Evolutionary conservation across 2,797 vertebrate species (phyloP), one percentile per base, ranked within the genome.

Genomic region (Zalophus californianus): DNA sequence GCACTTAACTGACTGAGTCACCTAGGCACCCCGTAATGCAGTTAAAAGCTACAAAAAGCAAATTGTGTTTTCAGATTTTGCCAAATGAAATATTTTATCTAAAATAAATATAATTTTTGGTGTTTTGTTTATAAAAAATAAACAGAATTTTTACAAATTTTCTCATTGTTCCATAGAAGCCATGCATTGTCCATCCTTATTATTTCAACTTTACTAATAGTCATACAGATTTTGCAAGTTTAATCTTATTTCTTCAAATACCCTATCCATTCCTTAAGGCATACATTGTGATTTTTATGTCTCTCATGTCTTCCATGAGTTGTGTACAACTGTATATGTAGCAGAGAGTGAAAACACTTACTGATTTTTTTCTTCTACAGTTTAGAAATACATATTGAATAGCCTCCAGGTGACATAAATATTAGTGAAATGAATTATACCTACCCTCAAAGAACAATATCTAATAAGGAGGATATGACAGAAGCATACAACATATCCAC

Each of bases 321-420:
- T 73, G 6, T 70, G 7, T 82, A 58, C 1, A 88, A 9, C 27
- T 95, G 14, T 3, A 77, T 32, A 52, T 52, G 35, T 8, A 91
- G 4, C 20, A 68, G 18, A 48, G 5, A 85, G 2, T 73, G 25
- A 83, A 92, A 95, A n/a, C n/a, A 86, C 0, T 48, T 25, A 96
- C 3, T 82, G 48, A 83, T 89, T 88, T 90, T 94, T 94, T 94
- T 94, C 29, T 73, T 90, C 14, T 91, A 89, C 21, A 92, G 35
- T 86, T 80, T 92, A 64, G 60, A 90, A 96, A 14, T 60, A 60
- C 52, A 29, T 48, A 52, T 82, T 48, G 1, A n/a, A 10, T 44
- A 72, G 23, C 15, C 1, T 62, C 70, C 3, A 54, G 27, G 12
- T 85, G 6, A 62, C 54, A 89, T 68, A 73, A 78, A 56, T 73